phyloP scores from a whole-genome alignment of 2,113 vertebrate genomes.

The Nestor notabilis region DNA sequence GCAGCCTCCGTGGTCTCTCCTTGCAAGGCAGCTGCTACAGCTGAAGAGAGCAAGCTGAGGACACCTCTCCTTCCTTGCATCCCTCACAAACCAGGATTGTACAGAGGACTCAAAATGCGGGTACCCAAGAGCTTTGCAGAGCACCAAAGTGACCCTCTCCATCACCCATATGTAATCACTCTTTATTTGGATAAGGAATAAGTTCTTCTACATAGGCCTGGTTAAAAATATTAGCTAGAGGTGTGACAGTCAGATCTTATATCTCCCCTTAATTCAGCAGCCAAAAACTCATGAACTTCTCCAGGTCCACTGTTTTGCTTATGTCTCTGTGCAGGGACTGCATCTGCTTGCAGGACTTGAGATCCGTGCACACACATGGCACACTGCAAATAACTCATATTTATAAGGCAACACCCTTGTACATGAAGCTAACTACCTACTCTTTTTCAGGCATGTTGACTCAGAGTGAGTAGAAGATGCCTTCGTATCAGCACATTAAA shows the following conservation, averaged over 20 bases:
- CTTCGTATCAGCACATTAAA: not conserved
- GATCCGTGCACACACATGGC: not conserved
- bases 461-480: not conserved
- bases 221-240: not conserved
- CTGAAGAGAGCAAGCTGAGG: not conserved
- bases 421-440: not conserved
- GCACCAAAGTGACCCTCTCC: not conserved
- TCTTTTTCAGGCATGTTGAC: not conserved
- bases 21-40: not conserved
- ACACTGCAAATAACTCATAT: not conserved
- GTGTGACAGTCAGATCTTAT: not conserved
- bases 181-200: not conserved
- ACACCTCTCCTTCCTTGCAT: not conserved
- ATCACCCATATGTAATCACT: not conserved
- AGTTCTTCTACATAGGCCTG: not conserved
- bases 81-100: not conserved
- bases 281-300: not conserved
- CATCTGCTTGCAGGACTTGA: not conserved
- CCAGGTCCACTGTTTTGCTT: not conserved
- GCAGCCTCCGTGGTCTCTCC: no score
- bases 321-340: not conserved
- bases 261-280: not conserved
- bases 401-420: not conserved
- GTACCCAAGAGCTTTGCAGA: not conserved
- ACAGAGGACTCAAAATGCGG: fast-evolving